A percentile compares a stretch with the other conserved stretches of the same genome.
Evolutionary conservation across 2,888 invertebrate species (phyloP).

Genomic region (Oscheius sp.): DNA sequence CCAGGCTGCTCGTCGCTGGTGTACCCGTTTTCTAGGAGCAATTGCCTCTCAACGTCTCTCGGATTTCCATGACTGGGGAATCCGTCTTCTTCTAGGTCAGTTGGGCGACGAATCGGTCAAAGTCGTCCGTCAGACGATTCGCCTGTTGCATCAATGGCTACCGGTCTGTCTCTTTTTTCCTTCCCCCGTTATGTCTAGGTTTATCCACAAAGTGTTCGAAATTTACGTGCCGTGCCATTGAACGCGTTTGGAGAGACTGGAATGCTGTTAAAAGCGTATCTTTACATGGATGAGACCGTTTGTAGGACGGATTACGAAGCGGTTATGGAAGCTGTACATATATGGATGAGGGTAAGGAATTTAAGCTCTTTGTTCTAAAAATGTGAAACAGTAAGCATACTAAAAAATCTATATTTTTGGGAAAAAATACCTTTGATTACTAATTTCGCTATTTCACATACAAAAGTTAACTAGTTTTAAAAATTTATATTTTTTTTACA

Average conservation of each 20-base stretch:
- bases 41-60: slow-evolving; percentile 81
- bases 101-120: slow-evolving; percentile 84
- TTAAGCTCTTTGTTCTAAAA: background rate
- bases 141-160: slow-evolving; percentile 51
- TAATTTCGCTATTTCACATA: too few relatives aligned
- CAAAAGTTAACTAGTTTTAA: too few relatives aligned
- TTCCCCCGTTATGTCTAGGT: slow-evolving; percentile 14
- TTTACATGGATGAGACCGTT: slow-evolving; percentile 51
- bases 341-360: slow-evolving; percentile 53
- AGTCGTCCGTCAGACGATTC: slow-evolving; percentile 58
- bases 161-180: slow-evolving; percentile 44
- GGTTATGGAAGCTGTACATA: slow-evolving; percentile 40
- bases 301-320: slow-evolving; percentile 39
- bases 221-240: slow-evolving; percentile 33
- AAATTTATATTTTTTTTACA: too few relatives aligned
- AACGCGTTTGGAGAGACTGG: slow-evolving; percentile 60
- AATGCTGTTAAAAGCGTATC: slow-evolving; percentile 50
- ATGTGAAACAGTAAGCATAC: too few relatives aligned
- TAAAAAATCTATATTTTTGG: too few relatives aligned
- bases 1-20: slow-evolving; percentile 78
- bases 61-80: slow-evolving; percentile 79
- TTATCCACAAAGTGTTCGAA: slow-evolving; percentile 24
- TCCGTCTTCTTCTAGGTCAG: slow-evolving; percentile 84
- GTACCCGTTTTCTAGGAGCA: slow-evolving; percentile 88
- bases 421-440: too few relatives aligned